Percentiles rank a stretch among this genome's conserved stretches.
These are phyloP conservation scores for Azorinus chamasolen DNA, from an alignment of 2,888 invertebrate species.

Conservation along the genomic window DNA sequence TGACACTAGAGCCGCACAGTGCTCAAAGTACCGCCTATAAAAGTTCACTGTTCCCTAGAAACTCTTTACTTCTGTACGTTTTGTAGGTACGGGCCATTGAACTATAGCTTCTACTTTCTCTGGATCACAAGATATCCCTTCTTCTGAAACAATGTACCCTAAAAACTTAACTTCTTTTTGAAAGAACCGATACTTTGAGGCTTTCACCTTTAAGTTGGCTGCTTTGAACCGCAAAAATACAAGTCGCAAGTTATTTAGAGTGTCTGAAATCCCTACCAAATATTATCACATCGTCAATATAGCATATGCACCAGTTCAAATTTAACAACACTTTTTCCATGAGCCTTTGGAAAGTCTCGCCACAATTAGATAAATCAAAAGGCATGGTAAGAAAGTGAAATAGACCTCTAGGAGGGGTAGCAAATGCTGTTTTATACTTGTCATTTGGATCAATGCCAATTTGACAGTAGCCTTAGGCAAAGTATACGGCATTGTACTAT, in stretches of 20 bases:
- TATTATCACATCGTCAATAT: slow-evolving; percentile 7
- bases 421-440: background rate
- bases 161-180: too few relatives aligned
- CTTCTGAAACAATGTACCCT: too few relatives aligned
- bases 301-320: slow-evolving; percentile 6
- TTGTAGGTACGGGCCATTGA: too few relatives aligned
- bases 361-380: slow-evolving; percentile 6
- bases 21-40: too few relatives aligned
- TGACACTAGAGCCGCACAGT: too few relatives aligned
- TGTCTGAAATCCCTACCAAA: slow-evolving; percentile 1
- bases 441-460: background rate
- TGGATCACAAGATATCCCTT: too few relatives aligned
- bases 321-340: slow-evolving; percentile 3
- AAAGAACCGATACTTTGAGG: too few relatives aligned
- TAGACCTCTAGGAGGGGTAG: slow-evolving; percentile 1
- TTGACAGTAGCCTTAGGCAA: slow-evolving; percentile 6
- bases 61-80: too few relatives aligned
- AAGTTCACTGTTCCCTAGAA: too few relatives aligned
- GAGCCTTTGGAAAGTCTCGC: background rate
- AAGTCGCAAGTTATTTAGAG: slow-evolving; percentile 4
- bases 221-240: too few relatives aligned
- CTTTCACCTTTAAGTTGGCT: too few relatives aligned
- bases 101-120: too few relatives aligned
- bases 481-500: slow-evolving; percentile 3
- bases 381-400: slow-evolving; percentile 10